Conservation (phyloP, 2,888 invertebrate genomes). For the Philopedon plagiatum region DNA sequence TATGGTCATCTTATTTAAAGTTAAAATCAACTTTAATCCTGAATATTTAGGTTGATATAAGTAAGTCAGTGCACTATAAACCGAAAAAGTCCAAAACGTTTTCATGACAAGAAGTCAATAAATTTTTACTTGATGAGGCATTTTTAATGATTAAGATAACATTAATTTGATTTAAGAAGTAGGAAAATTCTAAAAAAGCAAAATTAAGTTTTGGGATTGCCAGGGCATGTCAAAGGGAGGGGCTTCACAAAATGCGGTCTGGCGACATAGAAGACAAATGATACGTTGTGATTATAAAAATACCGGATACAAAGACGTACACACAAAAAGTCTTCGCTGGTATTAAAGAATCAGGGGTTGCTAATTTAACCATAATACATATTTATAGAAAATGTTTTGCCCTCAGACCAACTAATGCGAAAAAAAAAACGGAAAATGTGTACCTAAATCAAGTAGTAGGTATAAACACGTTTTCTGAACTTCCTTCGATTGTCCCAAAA, state of each 20-base stretch:
- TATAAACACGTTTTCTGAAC: not conserved
- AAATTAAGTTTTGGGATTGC: not conserved
- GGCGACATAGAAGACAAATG: not conserved
- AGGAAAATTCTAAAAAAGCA: not conserved
- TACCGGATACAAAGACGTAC: not conserved
- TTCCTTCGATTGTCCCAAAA: not conserved
- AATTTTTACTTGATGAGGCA: not conserved
- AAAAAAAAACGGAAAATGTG: not conserved
- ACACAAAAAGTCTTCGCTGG: not conserved
- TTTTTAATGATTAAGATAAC: not conserved
- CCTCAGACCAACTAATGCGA: not conserved
- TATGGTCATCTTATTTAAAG: not conserved
- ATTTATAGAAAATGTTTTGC: not conserved
- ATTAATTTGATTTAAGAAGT: not conserved
- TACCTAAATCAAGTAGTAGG: not conserved
- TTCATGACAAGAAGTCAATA: not conserved
- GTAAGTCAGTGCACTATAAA: not conserved
- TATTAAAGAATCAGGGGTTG: not conserved
- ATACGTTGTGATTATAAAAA: not conserved
- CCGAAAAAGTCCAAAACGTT: not conserved
- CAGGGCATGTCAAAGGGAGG: not conserved
- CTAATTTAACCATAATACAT: not conserved
- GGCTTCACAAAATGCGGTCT: not conserved
- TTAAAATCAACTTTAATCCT: not conserved
- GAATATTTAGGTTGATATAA: not conserved